Evolutionary conservation across 1,140 invertebrate genomes (phyloP).

Genomic region (Dolichoris vasculosae): DNA sequence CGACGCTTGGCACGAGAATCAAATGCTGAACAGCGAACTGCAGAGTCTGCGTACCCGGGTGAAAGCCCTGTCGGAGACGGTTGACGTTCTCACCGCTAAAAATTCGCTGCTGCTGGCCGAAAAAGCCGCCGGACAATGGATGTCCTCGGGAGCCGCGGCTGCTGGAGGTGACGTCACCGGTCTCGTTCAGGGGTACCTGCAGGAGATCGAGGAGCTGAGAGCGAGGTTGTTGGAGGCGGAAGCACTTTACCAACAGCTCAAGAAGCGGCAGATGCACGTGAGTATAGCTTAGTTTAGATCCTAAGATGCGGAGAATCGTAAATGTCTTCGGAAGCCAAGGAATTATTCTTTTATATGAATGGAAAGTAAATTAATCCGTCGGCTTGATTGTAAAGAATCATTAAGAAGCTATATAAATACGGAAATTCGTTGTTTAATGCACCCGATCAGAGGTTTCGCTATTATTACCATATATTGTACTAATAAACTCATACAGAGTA

Average conservation of each 20-base stretch:
- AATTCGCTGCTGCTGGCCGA: conserved; percentile 89
- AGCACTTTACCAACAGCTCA: conserved; percentile 85
- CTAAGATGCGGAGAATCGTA: too few species aligned
- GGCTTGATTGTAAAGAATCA: too few species aligned
- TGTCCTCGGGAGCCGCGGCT: conserved; percentile 74
- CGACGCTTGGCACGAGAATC: conserved; percentile 97
- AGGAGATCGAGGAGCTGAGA: conserved; percentile 93
- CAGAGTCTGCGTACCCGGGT: conserved; percentile 90
- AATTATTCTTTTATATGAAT: too few species aligned
- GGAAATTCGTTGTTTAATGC: too few species aligned
- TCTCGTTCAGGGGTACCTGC: conserved; percentile 88
- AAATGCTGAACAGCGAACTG: conserved; percentile 91
- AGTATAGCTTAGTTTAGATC: conserved; percentile 32
- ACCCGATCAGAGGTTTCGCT: too few species aligned
- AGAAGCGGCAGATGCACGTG: conserved; percentile 76
- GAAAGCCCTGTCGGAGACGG: conserved; percentile 93
- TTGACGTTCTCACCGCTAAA: conserved; percentile 88
- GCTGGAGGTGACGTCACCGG: conserved; percentile 77
- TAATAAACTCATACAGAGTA: not conserved
- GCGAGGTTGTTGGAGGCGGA: conserved; percentile 92
- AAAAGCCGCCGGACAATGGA: conserved; percentile 83
- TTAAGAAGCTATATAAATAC: too few species aligned
- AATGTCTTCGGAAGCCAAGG: too few species aligned
- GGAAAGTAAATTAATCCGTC: too few species aligned
- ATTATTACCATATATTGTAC: too few species aligned